Percentiles rank a stretch among this genome's conserved stretches.
Evolutionary conservation across 2,797 vertebrate species (phyloP).

Genomic region (Leptodactylus fallax): DNA sequence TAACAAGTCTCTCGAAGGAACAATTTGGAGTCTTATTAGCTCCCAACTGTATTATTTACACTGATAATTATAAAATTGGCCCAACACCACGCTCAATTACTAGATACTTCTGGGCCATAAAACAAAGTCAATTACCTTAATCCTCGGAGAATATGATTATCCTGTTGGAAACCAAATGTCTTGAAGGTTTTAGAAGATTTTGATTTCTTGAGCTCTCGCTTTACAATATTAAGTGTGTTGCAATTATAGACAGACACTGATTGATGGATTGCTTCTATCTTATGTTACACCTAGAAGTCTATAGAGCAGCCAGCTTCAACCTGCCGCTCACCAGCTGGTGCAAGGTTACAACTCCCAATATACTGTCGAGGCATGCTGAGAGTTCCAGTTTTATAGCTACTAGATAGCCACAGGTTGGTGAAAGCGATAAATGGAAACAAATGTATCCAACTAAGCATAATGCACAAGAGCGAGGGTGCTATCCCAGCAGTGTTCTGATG

Average conservation of each 20-base stretch:
- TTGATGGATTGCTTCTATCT: neutral
- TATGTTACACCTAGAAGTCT: neutral
- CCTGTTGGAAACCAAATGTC: constrained; percentile 63
- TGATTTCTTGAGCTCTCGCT: constrained; percentile 38
- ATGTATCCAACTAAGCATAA: no score
- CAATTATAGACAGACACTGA: neutral
- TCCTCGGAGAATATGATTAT: constrained; percentile 59
- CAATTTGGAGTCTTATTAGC: constrained; percentile 54
- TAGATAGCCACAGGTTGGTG: no score
- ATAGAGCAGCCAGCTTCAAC: no score
- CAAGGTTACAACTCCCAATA: no score
- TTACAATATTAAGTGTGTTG: constrained; percentile 17
- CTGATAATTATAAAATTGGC: constrained; percentile 57
- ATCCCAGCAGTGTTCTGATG: no score
- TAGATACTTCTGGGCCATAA: constrained; percentile 60
- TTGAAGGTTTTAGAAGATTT: constrained; percentile 49
- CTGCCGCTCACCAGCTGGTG: no score
- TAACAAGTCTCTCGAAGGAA: constrained; percentile 41
- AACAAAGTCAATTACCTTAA: constrained; percentile 60
- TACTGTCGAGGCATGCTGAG: no score
- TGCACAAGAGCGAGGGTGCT: no score
- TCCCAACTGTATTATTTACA: constrained; percentile 58
- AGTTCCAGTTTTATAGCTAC: no score
- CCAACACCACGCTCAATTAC: constrained; percentile 47
- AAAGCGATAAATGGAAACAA: no score